Evolutionary conservation across 2,113 vertebrate species (phyloP), one percentile per base, ranked within the genome.

Genomic region (Clupea harengus): DNA sequence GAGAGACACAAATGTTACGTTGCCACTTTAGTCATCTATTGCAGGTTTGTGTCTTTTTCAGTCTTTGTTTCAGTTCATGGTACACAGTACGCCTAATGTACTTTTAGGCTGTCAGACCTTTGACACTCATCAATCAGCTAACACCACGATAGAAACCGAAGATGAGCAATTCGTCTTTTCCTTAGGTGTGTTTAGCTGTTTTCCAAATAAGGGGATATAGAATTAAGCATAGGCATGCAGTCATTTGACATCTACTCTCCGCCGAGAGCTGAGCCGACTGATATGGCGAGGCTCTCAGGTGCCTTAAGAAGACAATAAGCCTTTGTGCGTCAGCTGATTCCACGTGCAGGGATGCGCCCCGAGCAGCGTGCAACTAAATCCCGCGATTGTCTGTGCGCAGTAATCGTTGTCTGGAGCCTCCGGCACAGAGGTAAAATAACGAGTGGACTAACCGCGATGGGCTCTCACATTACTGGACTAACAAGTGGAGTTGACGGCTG

Each of bases 291-390:
- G 82, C 28, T 75, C 81, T 84, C 85, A 50, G 83, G 75, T 84
- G 78, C 60, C 50, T 25, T 25, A 52, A 52, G 28, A 54, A 67
- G 28, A 88, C 84, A 86, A 85, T 88, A 52, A 57, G 17, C 50
- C 54, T 64, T 86, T 84, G 85, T 86, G n/a, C n/a, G 49, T 82
- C 50, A 83, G 45, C 50, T 87, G 84, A 81, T 78, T 54, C 75
- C 57, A 81, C 57, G 72, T 82, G 84, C 57, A 78, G 54, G 83
- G 83, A 84, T 84, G 67, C 28, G 72, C 84, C 84, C 49, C 45
- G 39, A 89, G 85, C 81, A 64, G 20, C 81, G 4, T 15, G 86
- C 86, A 83, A 92, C 91, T 82, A 91, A 83, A 91, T 93, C 86
- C 89, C 88, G 52, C 87, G 80, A 89, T 92, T 92, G 88, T 92